Evolutionary conservation across 2,797 vertebrate genomes (phyloP).

Genomic region (Lagorchestes hirsutus): DNA sequence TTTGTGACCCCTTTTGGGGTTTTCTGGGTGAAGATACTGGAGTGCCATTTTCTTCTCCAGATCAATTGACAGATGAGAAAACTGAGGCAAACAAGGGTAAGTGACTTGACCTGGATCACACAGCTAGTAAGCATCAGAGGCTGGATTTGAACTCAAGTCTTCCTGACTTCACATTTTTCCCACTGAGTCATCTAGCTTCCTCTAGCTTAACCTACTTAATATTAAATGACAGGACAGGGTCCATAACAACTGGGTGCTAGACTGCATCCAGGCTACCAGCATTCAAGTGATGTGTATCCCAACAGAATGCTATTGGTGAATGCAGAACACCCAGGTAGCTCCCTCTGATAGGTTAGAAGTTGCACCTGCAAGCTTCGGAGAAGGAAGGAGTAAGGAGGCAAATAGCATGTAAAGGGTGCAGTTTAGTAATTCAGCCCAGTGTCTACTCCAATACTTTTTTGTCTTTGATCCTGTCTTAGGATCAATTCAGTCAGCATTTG

Average conservation of each 20-base stretch:
- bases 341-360: background rate
- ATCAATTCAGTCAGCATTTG: background rate
- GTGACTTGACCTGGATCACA: no score
- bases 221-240: conserved; percentile 43
- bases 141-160: background rate
- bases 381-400: background rate
- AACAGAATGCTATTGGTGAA: background rate
- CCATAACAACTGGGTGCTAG: background rate
- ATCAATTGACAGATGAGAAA: no score
- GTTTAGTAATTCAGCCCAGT: background rate
- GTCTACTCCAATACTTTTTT: background rate
- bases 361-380: background rate
- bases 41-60: no score
- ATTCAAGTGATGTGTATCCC: background rate
- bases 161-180: background rate
- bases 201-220: background rate
- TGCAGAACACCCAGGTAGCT: background rate
- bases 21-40: no score
- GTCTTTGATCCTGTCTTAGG: background rate
- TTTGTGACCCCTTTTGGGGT: no score
- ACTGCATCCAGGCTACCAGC: conserved; percentile 22
- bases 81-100: no score
- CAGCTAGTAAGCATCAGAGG: background rate
- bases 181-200: background rate
- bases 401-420: background rate